phyloP scores from a whole-genome alignment of 2,888 invertebrate genomes.

The Adelphocoris suturalis region DNA sequence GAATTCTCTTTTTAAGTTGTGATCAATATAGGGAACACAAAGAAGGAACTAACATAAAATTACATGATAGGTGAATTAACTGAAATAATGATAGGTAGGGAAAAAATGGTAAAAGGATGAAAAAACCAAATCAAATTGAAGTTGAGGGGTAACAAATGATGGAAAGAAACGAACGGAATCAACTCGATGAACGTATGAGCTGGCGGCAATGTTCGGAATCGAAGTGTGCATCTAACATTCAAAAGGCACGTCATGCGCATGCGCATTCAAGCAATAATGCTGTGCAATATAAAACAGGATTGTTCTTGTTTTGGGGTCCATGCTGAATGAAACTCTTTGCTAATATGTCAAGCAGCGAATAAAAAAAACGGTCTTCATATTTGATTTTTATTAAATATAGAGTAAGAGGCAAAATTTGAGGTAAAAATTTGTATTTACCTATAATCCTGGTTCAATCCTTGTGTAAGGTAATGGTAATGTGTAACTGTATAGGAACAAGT shows the following conservation, averaged over 20 bases:
- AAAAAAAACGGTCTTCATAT: slow-evolving; percentile 41
- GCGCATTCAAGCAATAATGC: slow-evolving; percentile 30
- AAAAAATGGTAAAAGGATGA: not conserved
- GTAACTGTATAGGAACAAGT: not conserved
- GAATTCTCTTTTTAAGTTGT: not conserved
- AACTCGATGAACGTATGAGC: slow-evolving; percentile 13
- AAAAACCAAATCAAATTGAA: not conserved
- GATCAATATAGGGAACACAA: slow-evolving; percentile 25
- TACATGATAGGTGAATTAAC: slow-evolving; percentile 22
- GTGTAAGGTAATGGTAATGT: slow-evolving; percentile 17
- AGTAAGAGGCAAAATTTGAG: slow-evolving; percentile 35
- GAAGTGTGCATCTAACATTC: slow-evolving; percentile 17
- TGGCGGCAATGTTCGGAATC: slow-evolving; percentile 30
- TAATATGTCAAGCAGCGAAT: slow-evolving; percentile 73
- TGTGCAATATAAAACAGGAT: not conserved
- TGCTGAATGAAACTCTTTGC: slow-evolving; percentile 74
- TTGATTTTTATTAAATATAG: slow-evolving; percentile 37
- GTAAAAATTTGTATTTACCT: slow-evolving; percentile 45
- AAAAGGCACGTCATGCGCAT: slow-evolving; percentile 34
- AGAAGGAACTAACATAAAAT: slow-evolving; percentile 21
- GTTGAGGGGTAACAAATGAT: not conserved
- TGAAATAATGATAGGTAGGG: not conserved
- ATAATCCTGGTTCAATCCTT: slow-evolving; percentile 54
- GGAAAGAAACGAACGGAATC: not conserved
- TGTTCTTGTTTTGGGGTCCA: slow-evolving; percentile 32